A percentile compares a stretch with the other conserved stretches of the same genome.
These are phyloP conservation scores for Amia ocellicauda DNA, from an alignment of 2,113 vertebrate species.

Conservation along the genomic window DNA sequence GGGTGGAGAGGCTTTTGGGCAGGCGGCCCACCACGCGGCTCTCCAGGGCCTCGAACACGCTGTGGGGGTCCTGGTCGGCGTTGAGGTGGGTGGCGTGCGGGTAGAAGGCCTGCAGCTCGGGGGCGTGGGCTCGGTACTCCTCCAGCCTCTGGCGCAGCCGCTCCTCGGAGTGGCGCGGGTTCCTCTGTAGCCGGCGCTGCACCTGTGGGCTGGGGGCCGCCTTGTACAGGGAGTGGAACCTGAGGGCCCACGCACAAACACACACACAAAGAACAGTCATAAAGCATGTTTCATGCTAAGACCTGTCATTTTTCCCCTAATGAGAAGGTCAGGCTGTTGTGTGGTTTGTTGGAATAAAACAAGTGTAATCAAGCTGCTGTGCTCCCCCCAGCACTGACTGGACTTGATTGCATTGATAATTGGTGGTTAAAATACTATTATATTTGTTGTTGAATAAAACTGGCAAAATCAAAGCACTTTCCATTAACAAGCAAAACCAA, in stretches of 20 bases:
- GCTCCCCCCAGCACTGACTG: no score
- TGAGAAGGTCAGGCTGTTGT: no score
- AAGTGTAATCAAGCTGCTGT: constrained; percentile 28
- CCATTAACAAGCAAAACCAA: no score
- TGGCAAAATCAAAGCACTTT: constrained; percentile 8
- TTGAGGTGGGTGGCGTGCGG: constrained; percentile 62
- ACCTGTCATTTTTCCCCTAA: no score
- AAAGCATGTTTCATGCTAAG: background rate
- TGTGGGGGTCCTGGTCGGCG: constrained; percentile 80
- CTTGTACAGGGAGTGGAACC: constrained; percentile 75
- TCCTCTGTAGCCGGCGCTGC: constrained; percentile 68
- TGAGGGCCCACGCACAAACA: constrained; percentile 35
- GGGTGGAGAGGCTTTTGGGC: constrained; percentile 37
- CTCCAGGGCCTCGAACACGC: constrained; percentile 80
- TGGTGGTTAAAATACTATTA: no score
- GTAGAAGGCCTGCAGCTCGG: constrained; percentile 64
- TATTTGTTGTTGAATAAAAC: no score
- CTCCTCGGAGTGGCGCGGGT: constrained; percentile 64
- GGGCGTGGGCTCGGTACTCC: constrained; percentile 50
- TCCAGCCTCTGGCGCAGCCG: constrained; percentile 42
- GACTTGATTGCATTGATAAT: no score
- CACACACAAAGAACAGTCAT: background rate
- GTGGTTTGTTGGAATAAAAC: background rate
- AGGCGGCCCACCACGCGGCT: constrained; percentile 69
- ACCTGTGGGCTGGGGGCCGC: constrained; percentile 67